Evolutionary conservation across 1,140 invertebrate genomes (phyloP), one percentile per base, ranked within the genome.

Genomic region (Drosophila tristis): DNA sequence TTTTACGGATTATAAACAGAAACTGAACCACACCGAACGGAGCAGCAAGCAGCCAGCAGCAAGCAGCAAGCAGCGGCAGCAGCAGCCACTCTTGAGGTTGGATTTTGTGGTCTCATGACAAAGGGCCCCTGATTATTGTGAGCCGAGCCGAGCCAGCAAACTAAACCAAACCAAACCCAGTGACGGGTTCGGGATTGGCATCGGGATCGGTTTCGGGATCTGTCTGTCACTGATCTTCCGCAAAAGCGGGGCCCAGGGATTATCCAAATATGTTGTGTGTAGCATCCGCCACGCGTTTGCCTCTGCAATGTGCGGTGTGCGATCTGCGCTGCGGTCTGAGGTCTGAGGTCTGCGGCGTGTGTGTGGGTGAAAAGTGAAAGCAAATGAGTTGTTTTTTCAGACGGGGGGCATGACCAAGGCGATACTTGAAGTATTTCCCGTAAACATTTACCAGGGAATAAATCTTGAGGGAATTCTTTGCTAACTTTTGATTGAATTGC

Each of bases 1-100:
- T 87, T 86, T 82, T 82, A 87, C 84, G 78, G 82, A 86, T 86
- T 87, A 82, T 78, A 82, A 73, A 62, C 74, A 39, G 77, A 86
- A 86, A 43, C 67, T 74, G 74, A 48, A 64, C 48, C 29, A 31
- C 29, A 31, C 29, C 29, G 29, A 7, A 29, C 23, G 23, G 23
- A 29, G 26, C 26, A 48, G 54, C 39, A 20, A 48, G 47, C 57
- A 7, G 31, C 31, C 0, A 1, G 0, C 0, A 48, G 47, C 57
- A n/a, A 48, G 47, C 57, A 7, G 31, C 31, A 16, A 1, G 0
- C 0, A 48, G 47, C 57, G 4, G 31, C 31, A 35, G 47, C 49
- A 8, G 54, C 55, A 54, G 58, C 25, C 15, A 35, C 43, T 57
- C 43, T 57, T 57, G 42, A 49, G 71, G 72, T 39, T 59, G 62